Evolutionary conservation across 2,888 invertebrate genomes (phyloP).

Genomic region (Ephialtes manifestator): DNA sequence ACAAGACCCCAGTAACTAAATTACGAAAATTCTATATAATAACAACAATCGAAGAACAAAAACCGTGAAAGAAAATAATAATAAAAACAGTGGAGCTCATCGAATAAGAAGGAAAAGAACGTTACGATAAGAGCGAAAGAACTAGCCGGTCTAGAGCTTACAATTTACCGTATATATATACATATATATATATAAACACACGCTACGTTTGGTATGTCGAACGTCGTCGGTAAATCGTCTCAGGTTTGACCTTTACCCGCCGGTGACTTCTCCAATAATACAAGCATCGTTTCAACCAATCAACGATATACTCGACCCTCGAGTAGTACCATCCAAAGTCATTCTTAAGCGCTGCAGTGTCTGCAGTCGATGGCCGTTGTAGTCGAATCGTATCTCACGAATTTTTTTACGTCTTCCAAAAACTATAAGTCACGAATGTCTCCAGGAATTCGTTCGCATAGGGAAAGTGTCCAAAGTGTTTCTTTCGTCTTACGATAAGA

Average conservation of each 20-base stretch:
- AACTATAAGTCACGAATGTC: neutral
- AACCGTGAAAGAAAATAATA: neutral
- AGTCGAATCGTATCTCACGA: neutral
- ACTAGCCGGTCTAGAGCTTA: neutral
- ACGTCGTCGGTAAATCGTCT: conserved; percentile 11
- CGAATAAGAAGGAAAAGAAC: neutral
- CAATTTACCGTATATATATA: neutral
- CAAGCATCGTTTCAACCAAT: neutral
- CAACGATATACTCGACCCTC: neutral
- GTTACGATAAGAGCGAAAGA: neutral
- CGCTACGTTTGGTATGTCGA: neutral
- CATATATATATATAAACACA: no score
- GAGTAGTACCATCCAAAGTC: neutral
- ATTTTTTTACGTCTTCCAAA: neutral
- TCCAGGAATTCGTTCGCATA: neutral
- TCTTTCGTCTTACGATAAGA: neutral
- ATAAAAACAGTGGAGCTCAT: neutral
- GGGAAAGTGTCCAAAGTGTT: neutral
- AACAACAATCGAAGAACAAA: no score
- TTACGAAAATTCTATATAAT: no score
- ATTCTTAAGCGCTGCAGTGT: neutral
- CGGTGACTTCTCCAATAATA: neutral
- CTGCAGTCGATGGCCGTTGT: neutral
- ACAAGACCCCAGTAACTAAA: no score
- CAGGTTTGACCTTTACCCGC: conserved; percentile 36